Conservation (phyloP, 2,797 vertebrate genomes). For the Bradypodion pumilum region DNA sequence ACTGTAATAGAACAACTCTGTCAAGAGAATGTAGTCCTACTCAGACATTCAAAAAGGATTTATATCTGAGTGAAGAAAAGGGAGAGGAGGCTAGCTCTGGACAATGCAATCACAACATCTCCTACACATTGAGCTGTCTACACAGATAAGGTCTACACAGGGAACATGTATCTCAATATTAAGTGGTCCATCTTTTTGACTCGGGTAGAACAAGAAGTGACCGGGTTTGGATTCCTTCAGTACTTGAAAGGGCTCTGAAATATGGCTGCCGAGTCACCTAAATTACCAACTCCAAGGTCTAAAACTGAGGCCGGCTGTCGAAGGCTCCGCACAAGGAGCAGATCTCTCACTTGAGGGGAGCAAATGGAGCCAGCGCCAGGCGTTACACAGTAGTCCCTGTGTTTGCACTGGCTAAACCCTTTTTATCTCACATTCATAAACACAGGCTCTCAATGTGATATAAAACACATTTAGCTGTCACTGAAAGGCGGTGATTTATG, state of each 20-base stretch:
- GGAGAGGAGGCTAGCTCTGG: too few relatives aligned
- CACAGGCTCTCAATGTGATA: constrained; percentile 70
- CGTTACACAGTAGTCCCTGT: constrained; percentile 67
- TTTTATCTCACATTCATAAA: constrained; percentile 74
- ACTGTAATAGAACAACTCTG: too few relatives aligned
- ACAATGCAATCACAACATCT: too few relatives aligned
- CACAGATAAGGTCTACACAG: background rate
- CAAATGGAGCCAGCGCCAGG: constrained; percentile 47
- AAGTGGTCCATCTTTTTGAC: background rate
- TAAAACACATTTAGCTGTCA: constrained; percentile 75
- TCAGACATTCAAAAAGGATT: too few relatives aligned
- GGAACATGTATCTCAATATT: background rate
- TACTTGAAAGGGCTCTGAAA: background rate
- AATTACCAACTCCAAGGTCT: constrained; percentile 27
- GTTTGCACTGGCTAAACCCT: constrained; percentile 70
- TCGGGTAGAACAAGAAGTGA: background rate
- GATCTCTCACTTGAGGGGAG: constrained; percentile 39
- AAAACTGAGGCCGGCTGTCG: background rate
- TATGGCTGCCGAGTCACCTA: background rate
- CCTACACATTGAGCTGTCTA: too few relatives aligned
- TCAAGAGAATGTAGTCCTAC: too few relatives aligned
- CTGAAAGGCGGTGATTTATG: constrained; percentile 70
- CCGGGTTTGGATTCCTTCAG: background rate
- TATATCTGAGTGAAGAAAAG: too few relatives aligned
- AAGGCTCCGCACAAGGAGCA: background rate